phyloP scores from a whole-genome alignment of 2,888 invertebrate species.

The Piscicola geometra region DNA sequence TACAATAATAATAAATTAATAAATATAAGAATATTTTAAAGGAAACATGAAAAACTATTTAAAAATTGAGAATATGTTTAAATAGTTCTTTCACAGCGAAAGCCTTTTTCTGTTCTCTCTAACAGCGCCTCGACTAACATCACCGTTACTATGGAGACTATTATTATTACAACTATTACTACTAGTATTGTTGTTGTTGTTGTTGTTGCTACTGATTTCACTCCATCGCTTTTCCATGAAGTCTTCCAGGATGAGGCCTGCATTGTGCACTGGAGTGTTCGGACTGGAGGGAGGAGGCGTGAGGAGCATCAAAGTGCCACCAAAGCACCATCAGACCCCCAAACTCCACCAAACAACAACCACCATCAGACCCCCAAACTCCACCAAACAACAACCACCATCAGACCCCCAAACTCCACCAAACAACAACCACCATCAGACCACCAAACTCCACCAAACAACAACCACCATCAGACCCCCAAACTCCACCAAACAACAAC shows the following conservation, averaged over 20 bases:
- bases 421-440: too few relatives aligned
- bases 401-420: too few relatives aligned
- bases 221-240: conserved; percentile 49
- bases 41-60: not conserved
- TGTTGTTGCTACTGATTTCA: conserved; percentile 43
- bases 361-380: too few relatives aligned
- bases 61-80: not conserved
- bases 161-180: not conserved
- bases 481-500: too few relatives aligned
- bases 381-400: too few relatives aligned
- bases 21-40: not conserved
- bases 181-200: conserved; percentile 11
- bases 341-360: too few relatives aligned
- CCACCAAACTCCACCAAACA: too few relatives aligned
- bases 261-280: conserved; percentile 51
- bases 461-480: too few relatives aligned
- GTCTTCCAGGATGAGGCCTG: conserved; percentile 45
- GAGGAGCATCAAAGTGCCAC: too few relatives aligned
- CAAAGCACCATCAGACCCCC: too few relatives aligned
- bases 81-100: not conserved
- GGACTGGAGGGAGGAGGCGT: too few relatives aligned
- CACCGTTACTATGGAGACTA: conserved; percentile 2
- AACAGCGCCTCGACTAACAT: not conserved
- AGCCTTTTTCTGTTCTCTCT: not conserved
- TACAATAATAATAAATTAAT: not conserved